Conservation (phyloP, 1,140 invertebrate genomes). For the silkworm (Bombyx mori) region ASM3026992v2 NC_085127.1:9869001-9869500, state of each 20-base stretch:
- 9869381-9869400: conserved; percentile 64
- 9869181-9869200: conserved; percentile 23
- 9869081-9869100: conserved; percentile 12
- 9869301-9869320: conserved; percentile 33
- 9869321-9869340: conserved; percentile 40
- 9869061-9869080: conserved; percentile 19
- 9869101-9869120: conserved; percentile 28
- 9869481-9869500: conserved; percentile 22
- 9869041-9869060: conserved; percentile 59
- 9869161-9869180: conserved; percentile 20
- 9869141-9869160: conserved; percentile 18
- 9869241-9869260: conserved; percentile 25
- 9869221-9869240: conserved; percentile 26
- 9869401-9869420: conserved; percentile 68
- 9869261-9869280: conserved; percentile 16
- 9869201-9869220: conserved; percentile 27
- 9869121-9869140: conserved; percentile 58
- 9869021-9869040: conserved; percentile 23
- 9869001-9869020: conserved; percentile 20
- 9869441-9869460: conserved; percentile 50
- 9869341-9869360: conserved; percentile 55
- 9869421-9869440: conserved; percentile 63
- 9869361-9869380: conserved; percentile 61
- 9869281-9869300: conserved; percentile 25
- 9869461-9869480: conserved; percentile 31